phyloP scores from a whole-genome alignment of 1,140 invertebrate genomes.

The Cydia pomonella region DNA sequence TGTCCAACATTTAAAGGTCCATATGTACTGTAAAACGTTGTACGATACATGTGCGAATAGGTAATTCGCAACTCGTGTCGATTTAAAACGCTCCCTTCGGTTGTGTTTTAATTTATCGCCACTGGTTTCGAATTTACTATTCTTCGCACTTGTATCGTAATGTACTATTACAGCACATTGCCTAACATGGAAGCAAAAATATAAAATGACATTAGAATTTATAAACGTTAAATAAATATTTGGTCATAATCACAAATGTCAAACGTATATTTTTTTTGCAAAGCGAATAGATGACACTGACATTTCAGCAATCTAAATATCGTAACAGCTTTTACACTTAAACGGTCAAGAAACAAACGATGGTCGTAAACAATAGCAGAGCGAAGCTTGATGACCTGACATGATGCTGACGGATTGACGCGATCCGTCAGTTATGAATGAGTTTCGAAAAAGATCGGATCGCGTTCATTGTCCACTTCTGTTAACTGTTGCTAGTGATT shows the following conservation, averaged over 20 bases:
- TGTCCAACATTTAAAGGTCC: no score
- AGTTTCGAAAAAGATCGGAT: not conserved
- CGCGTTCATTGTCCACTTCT: not conserved
- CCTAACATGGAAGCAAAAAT: no score
- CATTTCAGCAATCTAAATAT: not conserved
- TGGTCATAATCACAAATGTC: not conserved
- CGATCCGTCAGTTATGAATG: not conserved
- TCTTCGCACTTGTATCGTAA: no score
- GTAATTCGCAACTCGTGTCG: no score
- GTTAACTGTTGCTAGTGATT: not conserved
- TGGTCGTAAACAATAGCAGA: not conserved
- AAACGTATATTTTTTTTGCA: not conserved
- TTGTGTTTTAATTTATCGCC: no score
- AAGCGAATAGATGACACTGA: not conserved
- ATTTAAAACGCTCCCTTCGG: no score
- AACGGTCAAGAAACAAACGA: not conserved
- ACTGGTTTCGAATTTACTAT: no score
- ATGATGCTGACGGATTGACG: not conserved
- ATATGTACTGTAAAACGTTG: no score
- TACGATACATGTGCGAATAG: no score
- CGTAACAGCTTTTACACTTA: not conserved
- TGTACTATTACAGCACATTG: no score
- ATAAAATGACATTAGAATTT: no score
- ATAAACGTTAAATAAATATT: not conserved
- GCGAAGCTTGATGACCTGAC: constrained; percentile 1